Conservation (phyloP, 2,113 vertebrate genomes). For the Neotoma lepida region DNA sequence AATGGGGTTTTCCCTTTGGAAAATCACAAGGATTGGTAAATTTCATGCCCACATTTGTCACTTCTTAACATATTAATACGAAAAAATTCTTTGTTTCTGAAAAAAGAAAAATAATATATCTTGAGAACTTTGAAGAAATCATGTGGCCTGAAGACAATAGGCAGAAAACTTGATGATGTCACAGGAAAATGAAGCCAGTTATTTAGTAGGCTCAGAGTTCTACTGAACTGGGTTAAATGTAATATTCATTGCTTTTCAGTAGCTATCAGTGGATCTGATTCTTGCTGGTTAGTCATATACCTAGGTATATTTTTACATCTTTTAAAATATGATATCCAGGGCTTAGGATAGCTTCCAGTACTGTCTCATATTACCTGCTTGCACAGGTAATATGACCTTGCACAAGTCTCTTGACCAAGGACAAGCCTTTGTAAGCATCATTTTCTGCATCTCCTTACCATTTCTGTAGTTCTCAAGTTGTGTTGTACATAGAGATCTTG, state of each 20-base stretch:
- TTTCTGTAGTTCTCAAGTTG: not conserved
- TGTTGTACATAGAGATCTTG: not conserved
- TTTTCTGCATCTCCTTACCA: not conserved
- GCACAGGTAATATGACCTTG: no score
- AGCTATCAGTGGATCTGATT: not conserved
- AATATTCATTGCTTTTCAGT: not conserved
- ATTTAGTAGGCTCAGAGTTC: not conserved
- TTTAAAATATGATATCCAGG: not conserved
- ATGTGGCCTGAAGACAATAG: not conserved
- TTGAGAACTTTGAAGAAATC: slow-evolving; percentile 48
- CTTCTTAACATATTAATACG: slow-evolving; percentile 54
- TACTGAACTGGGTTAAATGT: not conserved
- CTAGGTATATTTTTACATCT: not conserved
- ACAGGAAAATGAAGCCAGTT: slow-evolving; percentile 17
- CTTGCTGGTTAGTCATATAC: not conserved
- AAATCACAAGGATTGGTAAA: slow-evolving; percentile 54
- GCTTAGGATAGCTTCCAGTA: not conserved
- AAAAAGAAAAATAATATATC: slow-evolving; percentile 54
- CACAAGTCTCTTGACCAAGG: not conserved
- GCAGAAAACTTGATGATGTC: slow-evolving; percentile 55
- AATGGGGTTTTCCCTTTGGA: slow-evolving; percentile 50
- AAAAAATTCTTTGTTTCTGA: slow-evolving; percentile 56
- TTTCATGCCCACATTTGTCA: slow-evolving; percentile 24
- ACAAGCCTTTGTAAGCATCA: not conserved
- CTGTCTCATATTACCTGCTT: not conserved